Base-by-base conservation (phyloP, 2,888 invertebrate genomes). In the Disparrhopalites patrizii region DNA sequence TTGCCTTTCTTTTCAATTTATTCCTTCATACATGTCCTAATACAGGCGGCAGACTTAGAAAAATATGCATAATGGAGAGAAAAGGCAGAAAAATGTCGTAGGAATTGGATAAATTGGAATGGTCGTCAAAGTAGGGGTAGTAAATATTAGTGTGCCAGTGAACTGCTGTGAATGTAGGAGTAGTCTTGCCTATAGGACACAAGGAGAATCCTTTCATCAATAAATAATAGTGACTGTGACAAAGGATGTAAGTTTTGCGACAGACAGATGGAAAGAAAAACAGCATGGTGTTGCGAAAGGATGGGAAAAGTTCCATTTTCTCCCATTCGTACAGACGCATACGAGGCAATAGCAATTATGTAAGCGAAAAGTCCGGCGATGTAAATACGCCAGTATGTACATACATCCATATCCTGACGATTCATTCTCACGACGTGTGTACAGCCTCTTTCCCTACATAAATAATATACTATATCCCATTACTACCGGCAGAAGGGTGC, bases 201-300 rank as follows among this genome's bases (percentile, higher is more conserved):
- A n/a, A n/a, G n/a, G n/a, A n/a, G n/a, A n/a, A n/a, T n/a, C n/a
- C n/a, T 33, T 25, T 43, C 51, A 13, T 61, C 61, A 61, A 61
- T 61, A 61, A 61, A 61, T 61, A 51, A 61, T 51, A 28, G 36
- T 61, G 61, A 61, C 61, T 51, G 51, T 61, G 61, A 61, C 61
- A 61, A 61, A 61, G 61, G 20, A 61, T 51, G 38, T 8, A 61
- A 61, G 51, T 61, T 61, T 38, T 61, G 27, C 51, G 61, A 61
- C 61, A 61, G 61, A 61, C 52, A 61, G 61, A 61, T 61, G 61
- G 60, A 50, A 20, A 31, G 47, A 57, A 57, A 58, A 43, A 58
- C 58, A 58, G 43, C 58, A 18, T 58, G 58, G 43, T 28, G 43
- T 57, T 40, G 33, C 36, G 18, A 52, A 30, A 33, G 36, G 55